These are phyloP conservation scores for Hafferia zeledoni DNA, from an alignment of 2,797 vertebrate genomes.

Conservation along the genomic window DNA sequence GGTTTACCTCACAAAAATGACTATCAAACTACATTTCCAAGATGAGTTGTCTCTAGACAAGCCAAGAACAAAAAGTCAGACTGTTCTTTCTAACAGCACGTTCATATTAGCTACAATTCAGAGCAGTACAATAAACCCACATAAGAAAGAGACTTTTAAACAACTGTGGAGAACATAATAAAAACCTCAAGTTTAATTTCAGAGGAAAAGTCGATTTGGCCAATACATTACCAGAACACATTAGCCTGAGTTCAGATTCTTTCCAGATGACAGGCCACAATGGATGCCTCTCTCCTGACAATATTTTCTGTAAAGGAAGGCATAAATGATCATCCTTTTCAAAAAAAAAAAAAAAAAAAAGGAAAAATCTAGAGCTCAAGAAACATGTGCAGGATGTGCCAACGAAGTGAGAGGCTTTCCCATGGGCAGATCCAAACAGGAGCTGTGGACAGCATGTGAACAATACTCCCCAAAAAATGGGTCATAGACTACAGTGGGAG, in stretches of 20 bases:
- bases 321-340: not conserved
- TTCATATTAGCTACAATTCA: not conserved
- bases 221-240: not conserved
- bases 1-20: not conserved
- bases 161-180: not conserved
- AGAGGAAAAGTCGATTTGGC: not conserved
- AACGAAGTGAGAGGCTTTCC: not conserved
- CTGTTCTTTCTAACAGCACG: not conserved
- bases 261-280: not conserved
- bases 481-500: not conserved
- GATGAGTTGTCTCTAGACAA: not conserved
- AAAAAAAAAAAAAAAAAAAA: not conserved
- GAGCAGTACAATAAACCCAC: not conserved
- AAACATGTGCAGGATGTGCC: not conserved
- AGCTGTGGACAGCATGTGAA: not conserved
- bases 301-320: not conserved
- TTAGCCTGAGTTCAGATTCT: not conserved
- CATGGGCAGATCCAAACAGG: not conserved
- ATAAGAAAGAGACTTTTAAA: not conserved
- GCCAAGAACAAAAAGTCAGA: not conserved
- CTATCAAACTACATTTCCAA: not conserved
- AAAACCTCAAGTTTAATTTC: not conserved
- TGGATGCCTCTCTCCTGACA: not conserved
- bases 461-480: fast-evolving
- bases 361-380: not conserved